A percentile compares a stretch with the other conserved stretches of the same genome.
Conservation (phyloP, 2,113 vertebrate species). For the Marmota monax region DNA sequence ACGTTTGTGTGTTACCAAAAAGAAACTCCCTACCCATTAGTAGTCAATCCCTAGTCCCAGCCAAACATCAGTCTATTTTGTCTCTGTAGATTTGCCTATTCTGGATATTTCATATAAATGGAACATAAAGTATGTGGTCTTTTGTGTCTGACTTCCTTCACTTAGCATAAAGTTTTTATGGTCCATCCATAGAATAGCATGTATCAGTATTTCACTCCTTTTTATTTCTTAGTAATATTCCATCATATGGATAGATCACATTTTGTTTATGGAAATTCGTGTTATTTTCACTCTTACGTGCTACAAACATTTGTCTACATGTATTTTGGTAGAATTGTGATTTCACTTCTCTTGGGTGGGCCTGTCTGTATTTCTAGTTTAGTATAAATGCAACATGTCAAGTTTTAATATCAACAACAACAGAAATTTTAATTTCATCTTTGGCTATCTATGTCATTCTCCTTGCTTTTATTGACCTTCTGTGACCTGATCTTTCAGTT, state of each 20-base stretch:
- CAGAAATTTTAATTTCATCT: background rate
- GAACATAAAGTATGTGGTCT: background rate
- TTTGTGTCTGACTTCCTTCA: slow-evolving; percentile 31
- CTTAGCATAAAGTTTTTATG: slow-evolving; percentile 10
- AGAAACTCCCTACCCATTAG: background rate
- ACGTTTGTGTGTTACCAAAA: slow-evolving; percentile 31
- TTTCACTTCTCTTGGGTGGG: slow-evolving; percentile 53
- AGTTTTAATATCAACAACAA: slow-evolving; percentile 31
- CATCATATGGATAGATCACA: background rate
- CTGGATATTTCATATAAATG: background rate
- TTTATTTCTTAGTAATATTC: slow-evolving; percentile 41
- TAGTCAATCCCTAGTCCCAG: background rate
- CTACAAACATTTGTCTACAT: background rate
- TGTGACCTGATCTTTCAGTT: background rate
- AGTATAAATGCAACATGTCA: slow-evolving; percentile 26
- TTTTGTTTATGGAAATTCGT: slow-evolving; percentile 18
- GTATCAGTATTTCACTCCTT: slow-evolving; percentile 21
- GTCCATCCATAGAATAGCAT: background rate
- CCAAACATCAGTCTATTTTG: background rate
- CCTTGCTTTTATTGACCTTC: background rate
- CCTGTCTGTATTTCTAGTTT: background rate
- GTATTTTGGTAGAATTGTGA: background rate
- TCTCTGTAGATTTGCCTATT: background rate
- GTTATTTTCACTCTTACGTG: slow-evolving; percentile 6
- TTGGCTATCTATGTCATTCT: background rate